Evolutionary conservation across 2,113 vertebrate species (phyloP), one percentile per base, ranked within the genome.

Genomic region (Entosphenus tridentatus): DNA sequence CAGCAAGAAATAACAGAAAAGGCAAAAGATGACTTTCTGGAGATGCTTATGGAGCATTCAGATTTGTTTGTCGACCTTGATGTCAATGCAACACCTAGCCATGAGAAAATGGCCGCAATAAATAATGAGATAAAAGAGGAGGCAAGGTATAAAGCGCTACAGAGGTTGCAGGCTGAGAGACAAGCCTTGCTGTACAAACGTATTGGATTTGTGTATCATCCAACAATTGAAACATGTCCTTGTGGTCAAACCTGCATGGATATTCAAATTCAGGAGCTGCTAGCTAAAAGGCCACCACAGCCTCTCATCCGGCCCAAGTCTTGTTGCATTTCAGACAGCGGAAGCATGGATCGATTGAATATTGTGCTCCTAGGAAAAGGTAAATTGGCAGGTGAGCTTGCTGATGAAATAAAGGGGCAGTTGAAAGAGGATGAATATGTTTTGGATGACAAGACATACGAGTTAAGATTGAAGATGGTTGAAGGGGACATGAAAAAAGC

Each of bases 121-220:
- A 87, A 98, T 77, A 82, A 83, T 62, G 91, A 96, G 78, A 80
- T 97, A 71, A 95, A 87, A 70, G 95, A 92, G 79, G 95, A 98
- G 77, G 90, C 92, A 75, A 83, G 92, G 80, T 98, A 96, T 70
- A 84, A 91, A 82, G 88, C 89, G 69, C 84, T 98, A 79, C 90
- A 96, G 80, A 96, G 95, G 81, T 87, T 98, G 73, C 87, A 88
- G 76, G 87, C 92, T 71, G 95, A 98, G 76, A 81, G 95, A 75
- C 88, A 98, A 74, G 96, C 95, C n/a, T 87, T 98, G 74, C 79
- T 98, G 14, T 85, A 95, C 75, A 96, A 96, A 75, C 95, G 96
- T 78, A 98, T 98, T 74, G 95, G 95, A 55, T 97, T 97, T 81
- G 92, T 96, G 76, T 98, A 98, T 82, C 92, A 98, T 74, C 89